These are phyloP conservation scores for Bolinopsis microptera DNA, from an alignment of 37 sponge, comb jelly and placozoan genomes.

Conservation along the genomic window DNA sequence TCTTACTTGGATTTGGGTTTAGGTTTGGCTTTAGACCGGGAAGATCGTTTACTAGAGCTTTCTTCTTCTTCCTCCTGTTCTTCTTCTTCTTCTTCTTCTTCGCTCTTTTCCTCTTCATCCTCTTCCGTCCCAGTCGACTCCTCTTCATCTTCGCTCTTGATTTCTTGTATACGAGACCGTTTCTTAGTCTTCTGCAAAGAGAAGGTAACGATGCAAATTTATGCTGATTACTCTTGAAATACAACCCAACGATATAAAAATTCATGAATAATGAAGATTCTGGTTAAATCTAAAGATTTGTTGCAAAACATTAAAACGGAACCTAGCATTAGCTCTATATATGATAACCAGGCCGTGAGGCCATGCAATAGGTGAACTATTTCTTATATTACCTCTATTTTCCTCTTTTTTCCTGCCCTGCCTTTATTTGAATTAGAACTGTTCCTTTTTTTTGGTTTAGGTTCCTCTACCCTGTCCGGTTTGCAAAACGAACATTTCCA, in stretches of 20 bases:
- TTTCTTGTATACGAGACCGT: background rate
- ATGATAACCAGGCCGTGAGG: no score
- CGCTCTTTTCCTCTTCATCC: background rate
- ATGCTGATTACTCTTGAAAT: no score
- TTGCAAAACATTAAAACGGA: no score
- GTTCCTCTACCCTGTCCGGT: background rate
- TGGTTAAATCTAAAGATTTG: background rate
- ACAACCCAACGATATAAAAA: no score
- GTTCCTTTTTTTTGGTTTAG: background rate
- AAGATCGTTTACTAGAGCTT: background rate
- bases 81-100: background rate
- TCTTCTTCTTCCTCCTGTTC: background rate
- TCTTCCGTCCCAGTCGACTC: background rate
- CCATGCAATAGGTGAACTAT: no score
- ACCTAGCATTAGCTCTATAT: no score
- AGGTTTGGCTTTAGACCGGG: background rate
- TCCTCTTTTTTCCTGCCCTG: background rate
- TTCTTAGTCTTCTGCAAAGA: background rate
- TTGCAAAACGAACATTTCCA: slow-evolving; percentile 23
- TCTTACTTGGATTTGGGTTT: no score
- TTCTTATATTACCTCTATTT: slow-evolving; percentile 19
- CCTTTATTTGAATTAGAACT: background rate
- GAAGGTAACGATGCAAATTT: no score
- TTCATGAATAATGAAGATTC: background rate
- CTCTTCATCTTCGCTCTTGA: slow-evolving; percentile 7